These are phyloP conservation scores for Dione juno DNA, from an alignment of 2,888 invertebrate genomes.

Conservation along the genomic window DNA sequence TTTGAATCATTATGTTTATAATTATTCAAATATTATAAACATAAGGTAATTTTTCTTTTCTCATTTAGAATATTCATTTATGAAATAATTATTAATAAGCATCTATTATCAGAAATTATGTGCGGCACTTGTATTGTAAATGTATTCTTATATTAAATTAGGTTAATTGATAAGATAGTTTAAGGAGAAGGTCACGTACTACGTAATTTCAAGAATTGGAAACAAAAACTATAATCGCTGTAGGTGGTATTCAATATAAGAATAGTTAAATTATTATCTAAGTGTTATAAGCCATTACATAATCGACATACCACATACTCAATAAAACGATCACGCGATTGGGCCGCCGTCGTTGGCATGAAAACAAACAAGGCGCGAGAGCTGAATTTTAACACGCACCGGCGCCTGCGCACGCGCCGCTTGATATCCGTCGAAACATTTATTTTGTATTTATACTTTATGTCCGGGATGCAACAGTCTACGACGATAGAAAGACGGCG, in stretches of 20 bases:
- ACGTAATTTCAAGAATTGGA: neutral
- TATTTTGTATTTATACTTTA: conserved; percentile 70
- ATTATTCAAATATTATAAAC: neutral
- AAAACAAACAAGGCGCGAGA: conserved; percentile 72
- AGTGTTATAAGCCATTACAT: conserved; percentile 50
- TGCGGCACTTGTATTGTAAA: neutral
- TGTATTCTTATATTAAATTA: neutral
- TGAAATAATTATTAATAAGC: neutral
- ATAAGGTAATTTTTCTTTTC: neutral
- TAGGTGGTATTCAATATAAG: conserved; percentile 22
- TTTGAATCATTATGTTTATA: no score
- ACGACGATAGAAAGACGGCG: conserved; percentile 50
- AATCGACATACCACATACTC: conserved; percentile 59
- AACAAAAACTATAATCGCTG: conserved; percentile 27
- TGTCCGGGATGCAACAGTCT: conserved; percentile 56
- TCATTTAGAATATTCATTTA: neutral
- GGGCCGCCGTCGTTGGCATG: conserved; percentile 58
- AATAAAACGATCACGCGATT: conserved; percentile 73
- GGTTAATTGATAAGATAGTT: neutral
- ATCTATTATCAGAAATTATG: neutral
- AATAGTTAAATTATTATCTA: conserved; percentile 33
- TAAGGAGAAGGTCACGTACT: neutral
- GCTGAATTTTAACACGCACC: conserved; percentile 70
- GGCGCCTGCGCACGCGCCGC: conserved; percentile 69
- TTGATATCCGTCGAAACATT: conserved; percentile 71